A percentile compares a stretch with the other conserved stretches of the same genome.
These are phyloP conservation scores for Brachyalestes nurse DNA, from an alignment of 2,797 vertebrate species.

Conservation along the genomic window DNA sequence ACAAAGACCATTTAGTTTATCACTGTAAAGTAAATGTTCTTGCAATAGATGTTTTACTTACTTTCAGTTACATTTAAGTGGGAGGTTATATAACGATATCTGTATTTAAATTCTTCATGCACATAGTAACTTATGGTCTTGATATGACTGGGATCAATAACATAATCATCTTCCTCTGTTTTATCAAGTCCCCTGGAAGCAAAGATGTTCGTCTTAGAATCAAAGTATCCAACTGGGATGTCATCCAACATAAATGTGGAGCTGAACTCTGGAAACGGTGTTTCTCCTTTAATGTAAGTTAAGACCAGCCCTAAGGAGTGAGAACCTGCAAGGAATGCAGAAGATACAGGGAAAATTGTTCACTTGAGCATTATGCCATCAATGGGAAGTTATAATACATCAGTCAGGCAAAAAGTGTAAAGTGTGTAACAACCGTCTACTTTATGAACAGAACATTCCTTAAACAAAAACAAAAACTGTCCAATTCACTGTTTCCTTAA, in stretches of 20 bases:
- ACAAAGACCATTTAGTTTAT: too few species aligned
- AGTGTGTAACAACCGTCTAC: too few species aligned
- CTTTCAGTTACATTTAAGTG: neutral
- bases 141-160: neutral
- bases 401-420: too few species aligned
- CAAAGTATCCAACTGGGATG: neutral
- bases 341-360: neutral
- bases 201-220: neutral
- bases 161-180: neutral
- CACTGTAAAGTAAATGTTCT: too few species aligned
- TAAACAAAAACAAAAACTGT: too few species aligned
- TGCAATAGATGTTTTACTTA: neutral
- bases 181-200: neutral
- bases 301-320: neutral
- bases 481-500: too few species aligned
- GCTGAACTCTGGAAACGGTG: constrained; percentile 6
- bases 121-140: neutral
- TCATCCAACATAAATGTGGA: constrained; percentile 14
- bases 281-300: constrained; percentile 17
- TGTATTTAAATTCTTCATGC: neutral
- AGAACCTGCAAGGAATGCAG: neutral
- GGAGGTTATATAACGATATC: neutral
- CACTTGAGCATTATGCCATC: too few species aligned
- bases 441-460: too few species aligned
- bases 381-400: too few species aligned